Evolutionary conservation across 2,797 vertebrate genomes (phyloP).

Genomic region (Ptychobarbus kaznakovi): DNA sequence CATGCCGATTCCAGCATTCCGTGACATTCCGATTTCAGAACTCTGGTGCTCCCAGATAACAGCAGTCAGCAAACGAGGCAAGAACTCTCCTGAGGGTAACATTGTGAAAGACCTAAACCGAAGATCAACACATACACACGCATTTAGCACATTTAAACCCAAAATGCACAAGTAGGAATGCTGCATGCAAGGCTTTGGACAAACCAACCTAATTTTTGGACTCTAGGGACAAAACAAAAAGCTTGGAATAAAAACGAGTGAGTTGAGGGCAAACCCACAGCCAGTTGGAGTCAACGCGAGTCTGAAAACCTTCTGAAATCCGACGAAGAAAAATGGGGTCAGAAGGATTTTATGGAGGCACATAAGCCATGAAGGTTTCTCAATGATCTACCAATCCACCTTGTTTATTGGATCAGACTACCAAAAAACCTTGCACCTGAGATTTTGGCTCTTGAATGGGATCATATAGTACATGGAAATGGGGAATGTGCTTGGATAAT

Average conservation of each 20-base stretch:
- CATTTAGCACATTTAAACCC: slow-evolving; percentile 3
- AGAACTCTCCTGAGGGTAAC: neutral
- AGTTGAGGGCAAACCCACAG: slow-evolving; percentile 15
- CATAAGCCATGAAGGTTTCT: neutral
- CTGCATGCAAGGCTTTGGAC: neutral
- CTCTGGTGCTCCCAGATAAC: slow-evolving; percentile 8
- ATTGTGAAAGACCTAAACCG: neutral
- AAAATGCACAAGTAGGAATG: neutral
- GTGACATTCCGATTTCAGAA: neutral
- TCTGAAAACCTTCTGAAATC: slow-evolving; percentile 9
- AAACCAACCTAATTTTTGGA: slow-evolving; percentile 30
- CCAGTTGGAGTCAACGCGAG: neutral
- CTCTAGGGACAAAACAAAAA: slow-evolving; percentile 15
- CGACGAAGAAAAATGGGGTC: neutral
- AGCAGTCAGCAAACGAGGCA: slow-evolving; percentile 19
- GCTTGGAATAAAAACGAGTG: slow-evolving; percentile 4
- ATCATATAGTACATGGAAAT: neutral
- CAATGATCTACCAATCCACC: neutral
- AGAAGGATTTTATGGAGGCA: neutral
- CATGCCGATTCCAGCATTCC: slow-evolving; percentile 19
- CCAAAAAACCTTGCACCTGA: neutral
- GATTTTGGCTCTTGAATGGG: neutral
- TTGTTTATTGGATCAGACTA: neutral
- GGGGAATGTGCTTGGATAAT: slow-evolving; percentile 31
- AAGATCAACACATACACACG: neutral